phyloP scores from a whole-genome alignment of 1,140 invertebrate genomes.

The Caenorhabditis brenneri region DNA sequence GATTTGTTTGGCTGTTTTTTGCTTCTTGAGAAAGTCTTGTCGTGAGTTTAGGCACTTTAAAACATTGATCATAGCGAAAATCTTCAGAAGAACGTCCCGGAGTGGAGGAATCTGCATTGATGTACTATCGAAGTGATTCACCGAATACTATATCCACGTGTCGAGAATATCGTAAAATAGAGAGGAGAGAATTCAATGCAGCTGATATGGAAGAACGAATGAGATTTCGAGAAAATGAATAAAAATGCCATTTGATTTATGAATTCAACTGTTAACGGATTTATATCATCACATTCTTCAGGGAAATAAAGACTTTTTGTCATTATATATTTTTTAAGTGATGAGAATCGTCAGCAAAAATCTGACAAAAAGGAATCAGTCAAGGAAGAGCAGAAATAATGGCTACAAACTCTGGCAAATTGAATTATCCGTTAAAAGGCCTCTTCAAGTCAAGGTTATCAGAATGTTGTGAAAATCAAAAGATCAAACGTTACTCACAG shows the following conservation, averaged over 20 bases:
- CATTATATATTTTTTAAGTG: too few relatives aligned
- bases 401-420: too few relatives aligned
- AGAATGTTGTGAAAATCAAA: too few relatives aligned
- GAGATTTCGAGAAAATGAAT: slow-evolving; percentile 25
- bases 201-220: slow-evolving; percentile 38
- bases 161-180: slow-evolving; percentile 36
- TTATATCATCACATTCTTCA: too few relatives aligned
- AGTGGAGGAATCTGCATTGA: slow-evolving; percentile 25
- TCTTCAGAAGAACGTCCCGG: slow-evolving; percentile 1
- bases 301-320: too few relatives aligned
- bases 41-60: not conserved
- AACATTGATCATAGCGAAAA: not conserved
- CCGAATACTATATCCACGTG: slow-evolving; percentile 44
- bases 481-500: too few relatives aligned
- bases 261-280: not conserved
- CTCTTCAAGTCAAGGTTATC: too few relatives aligned
- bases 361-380: too few relatives aligned
- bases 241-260: not conserved
- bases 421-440: too few relatives aligned
- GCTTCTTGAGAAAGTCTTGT: slow-evolving; percentile 38
- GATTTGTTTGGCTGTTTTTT: not conserved
- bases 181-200: slow-evolving; percentile 37
- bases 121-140: slow-evolving; percentile 46
- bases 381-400: too few relatives aligned
- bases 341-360: too few relatives aligned